Evolutionary conservation across 2,888 invertebrate genomes (phyloP).

Genomic region (Drosophila putrida): DNA sequence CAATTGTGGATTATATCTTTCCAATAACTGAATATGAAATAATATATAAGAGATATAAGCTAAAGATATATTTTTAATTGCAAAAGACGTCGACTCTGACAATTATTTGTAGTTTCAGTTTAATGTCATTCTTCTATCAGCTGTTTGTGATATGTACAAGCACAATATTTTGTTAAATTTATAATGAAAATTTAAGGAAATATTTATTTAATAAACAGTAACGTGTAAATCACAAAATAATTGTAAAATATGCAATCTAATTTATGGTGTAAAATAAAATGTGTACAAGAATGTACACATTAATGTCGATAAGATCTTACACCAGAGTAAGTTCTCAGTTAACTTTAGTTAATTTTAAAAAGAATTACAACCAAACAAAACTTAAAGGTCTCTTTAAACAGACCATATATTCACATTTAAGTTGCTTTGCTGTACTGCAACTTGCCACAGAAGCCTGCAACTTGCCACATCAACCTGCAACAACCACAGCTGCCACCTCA

Average conservation of each 20-base stretch:
- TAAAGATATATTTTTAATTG: not conserved
- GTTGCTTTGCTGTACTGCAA: not conserved
- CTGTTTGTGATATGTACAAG: not conserved
- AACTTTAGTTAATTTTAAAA: no score
- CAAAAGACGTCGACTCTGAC: not conserved
- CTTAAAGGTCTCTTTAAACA: not conserved
- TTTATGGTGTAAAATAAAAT: no score
- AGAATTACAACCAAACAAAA: no score
- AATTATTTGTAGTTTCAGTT: not conserved
- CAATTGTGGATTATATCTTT: slow-evolving; percentile 3
- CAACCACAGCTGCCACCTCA: slow-evolving; percentile 12
- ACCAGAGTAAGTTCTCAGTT: no score
- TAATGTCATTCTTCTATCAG: not conserved
- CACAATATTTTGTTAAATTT: no score
- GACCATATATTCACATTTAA: not conserved
- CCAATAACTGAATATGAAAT: not conserved
- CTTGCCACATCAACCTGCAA: slow-evolving; percentile 17
- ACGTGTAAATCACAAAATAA: no score
- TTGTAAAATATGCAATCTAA: no score
- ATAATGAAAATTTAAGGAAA: no score
- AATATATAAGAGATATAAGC: not conserved
- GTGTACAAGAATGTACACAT: no score
- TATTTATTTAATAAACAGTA: no score
- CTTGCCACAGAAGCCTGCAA: no score
- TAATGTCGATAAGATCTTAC: no score